phyloP scores from a whole-genome alignment of 2,888 invertebrate genomes.

The Apeira syringaria region DNA sequence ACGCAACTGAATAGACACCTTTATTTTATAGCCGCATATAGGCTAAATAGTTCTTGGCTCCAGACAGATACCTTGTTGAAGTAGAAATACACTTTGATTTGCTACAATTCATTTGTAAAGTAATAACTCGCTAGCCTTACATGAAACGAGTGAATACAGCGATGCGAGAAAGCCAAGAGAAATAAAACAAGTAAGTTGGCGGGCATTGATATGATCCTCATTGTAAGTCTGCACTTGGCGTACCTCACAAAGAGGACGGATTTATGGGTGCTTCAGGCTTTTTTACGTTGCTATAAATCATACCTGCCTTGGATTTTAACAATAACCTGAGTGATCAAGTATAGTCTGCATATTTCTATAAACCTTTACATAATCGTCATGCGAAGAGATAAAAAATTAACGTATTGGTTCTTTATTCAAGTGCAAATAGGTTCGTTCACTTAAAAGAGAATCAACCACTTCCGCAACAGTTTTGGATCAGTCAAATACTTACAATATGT shows the following conservation, averaged over 20 bases:
- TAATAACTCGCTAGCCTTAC: background rate
- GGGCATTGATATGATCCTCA: constrained; percentile 37
- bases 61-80: constrained; percentile 1
- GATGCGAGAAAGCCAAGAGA: constrained; percentile 13
- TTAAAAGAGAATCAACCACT: background rate
- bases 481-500: too few relatives aligned
- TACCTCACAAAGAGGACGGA: constrained; percentile 37
- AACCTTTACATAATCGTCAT: too few relatives aligned
- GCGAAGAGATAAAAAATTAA: too few relatives aligned
- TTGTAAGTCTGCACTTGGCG: constrained; percentile 35
- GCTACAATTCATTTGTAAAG: background rate
- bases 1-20: constrained; percentile 26
- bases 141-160: constrained; percentile 5
- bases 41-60: background rate
- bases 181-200: constrained; percentile 34
- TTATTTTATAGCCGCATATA: too few relatives aligned
- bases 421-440: too few relatives aligned
- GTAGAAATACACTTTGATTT: background rate
- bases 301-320: constrained; percentile 28
- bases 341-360: too few relatives aligned
- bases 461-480: background rate
- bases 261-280: constrained; percentile 32
- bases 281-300: constrained; percentile 49
- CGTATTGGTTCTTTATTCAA: too few relatives aligned
- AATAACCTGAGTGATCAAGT: too few relatives aligned